These are phyloP conservation scores for Atopsyche davidsoni DNA, from an alignment of 1,140 invertebrate species.

Conservation along the genomic window DNA sequence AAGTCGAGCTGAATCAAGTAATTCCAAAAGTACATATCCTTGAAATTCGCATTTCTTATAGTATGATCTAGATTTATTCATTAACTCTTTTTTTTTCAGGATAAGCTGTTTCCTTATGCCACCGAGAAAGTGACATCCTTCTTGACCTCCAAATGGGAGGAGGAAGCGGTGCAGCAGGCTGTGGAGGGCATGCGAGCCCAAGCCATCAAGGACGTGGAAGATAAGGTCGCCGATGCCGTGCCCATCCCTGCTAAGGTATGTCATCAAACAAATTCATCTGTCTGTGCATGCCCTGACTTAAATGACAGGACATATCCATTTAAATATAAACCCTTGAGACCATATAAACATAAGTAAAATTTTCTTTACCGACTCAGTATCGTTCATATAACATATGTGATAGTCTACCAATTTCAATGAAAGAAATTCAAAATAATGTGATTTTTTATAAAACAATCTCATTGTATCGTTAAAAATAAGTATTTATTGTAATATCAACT, in stretches of 20 bases:
- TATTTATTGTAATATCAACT: slow-evolving; percentile 4
- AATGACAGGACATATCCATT: no score
- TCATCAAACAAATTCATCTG: not conserved
- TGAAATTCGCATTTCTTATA: no score
- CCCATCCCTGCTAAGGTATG: slow-evolving; percentile 47
- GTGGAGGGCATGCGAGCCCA: slow-evolving; percentile 59
- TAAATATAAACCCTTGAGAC: no score
- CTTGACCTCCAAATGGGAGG: slow-evolving; percentile 64
- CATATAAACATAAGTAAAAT: no score
- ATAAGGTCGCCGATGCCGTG: slow-evolving; percentile 50
- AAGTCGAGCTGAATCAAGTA: no score
- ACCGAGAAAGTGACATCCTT: slow-evolving; percentile 65
- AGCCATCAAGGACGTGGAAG: slow-evolving; percentile 51
- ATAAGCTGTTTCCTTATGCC: slow-evolving; percentile 76
- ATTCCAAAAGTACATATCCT: no score
- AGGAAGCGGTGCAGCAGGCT: slow-evolving; percentile 60
- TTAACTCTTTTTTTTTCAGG: slow-evolving; percentile 53
- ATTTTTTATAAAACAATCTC: slow-evolving; percentile 2
- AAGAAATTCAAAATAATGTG: no score
- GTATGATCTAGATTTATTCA: no score
- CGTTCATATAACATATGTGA: not conserved
- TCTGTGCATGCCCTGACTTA: no score
- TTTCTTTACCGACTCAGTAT: no score
- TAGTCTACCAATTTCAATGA: no score
- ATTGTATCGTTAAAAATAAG: slow-evolving; percentile 1